These are phyloP conservation scores for Ochotona princeps DNA, from an alignment of 2,113 vertebrate species.

Conservation along the genomic window DNA sequence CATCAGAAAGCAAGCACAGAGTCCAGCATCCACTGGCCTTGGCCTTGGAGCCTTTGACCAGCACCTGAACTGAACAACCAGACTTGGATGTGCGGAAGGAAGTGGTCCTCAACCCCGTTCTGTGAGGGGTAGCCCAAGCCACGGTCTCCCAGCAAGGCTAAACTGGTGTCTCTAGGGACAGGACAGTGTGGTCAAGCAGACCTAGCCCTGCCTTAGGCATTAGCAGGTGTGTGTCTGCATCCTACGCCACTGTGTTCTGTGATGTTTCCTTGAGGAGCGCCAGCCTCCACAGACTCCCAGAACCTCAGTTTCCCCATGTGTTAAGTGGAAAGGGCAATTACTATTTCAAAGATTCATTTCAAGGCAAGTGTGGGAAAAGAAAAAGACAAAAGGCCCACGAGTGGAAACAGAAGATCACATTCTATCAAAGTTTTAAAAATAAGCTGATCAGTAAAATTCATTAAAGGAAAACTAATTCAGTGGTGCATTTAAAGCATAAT, in stretches of 20 bases:
- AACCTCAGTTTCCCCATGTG: background rate
- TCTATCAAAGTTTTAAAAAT: background rate
- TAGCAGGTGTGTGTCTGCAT: background rate
- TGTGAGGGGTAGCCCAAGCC: fast-evolving
- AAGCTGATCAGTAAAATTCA: background rate
- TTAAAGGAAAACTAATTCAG: background rate
- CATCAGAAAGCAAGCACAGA: too few relatives aligned
- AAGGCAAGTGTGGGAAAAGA: fast-evolving
- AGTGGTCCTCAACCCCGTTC: fast-evolving
- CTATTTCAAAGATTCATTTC: background rate
- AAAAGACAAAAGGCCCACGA: background rate
- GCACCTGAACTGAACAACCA: fast-evolving
- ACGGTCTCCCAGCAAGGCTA: fast-evolving
- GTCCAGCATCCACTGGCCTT: background rate
- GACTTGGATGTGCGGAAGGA: fast-evolving
- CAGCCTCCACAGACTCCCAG: background rate
- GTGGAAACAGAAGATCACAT: background rate
- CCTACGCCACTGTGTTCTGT: background rate
- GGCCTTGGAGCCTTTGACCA: background rate
- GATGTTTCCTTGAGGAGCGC: background rate
- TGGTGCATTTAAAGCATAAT: background rate
- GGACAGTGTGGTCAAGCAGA: fast-evolving
- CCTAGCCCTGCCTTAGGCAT: fast-evolving
- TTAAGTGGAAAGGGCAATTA: background rate
- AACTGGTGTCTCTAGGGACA: fast-evolving